phyloP scores from a whole-genome alignment of 2,888 invertebrate genomes.

The Pandemis corylana region DNA sequence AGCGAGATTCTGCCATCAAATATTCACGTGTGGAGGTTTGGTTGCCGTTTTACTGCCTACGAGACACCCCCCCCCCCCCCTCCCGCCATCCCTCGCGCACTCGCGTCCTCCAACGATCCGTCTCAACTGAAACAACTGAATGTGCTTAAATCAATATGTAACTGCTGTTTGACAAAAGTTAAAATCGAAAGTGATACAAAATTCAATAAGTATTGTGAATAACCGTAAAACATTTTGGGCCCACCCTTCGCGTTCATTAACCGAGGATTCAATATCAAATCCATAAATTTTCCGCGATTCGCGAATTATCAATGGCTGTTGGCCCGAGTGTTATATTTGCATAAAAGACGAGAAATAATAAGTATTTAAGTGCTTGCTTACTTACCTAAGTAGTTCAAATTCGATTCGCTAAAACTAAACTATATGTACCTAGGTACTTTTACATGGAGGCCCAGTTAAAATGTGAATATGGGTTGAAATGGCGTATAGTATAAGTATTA shows the following conservation, averaged over 20 bases:
- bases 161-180: constrained; percentile 69
- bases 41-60: constrained; percentile 78
- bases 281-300: constrained; percentile 1
- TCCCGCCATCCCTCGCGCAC: constrained; percentile 43
- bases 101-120: constrained; percentile 58
- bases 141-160: constrained; percentile 81
- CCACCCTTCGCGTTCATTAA: not conserved
- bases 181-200: constrained; percentile 10
- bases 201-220: not conserved
- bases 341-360: not conserved
- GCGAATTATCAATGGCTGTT: not conserved
- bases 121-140: constrained; percentile 77
- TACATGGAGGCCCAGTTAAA: no score
- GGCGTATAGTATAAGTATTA: no score
- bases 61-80: constrained; percentile 45
- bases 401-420: no score
- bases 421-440: no score
- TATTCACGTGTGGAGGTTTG: constrained; percentile 81
- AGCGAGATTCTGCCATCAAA: constrained; percentile 81
- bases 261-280: not conserved
- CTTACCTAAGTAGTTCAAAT: no score
- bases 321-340: not conserved
- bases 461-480: no score
- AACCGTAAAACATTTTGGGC: not conserved
- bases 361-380: no score